Base-by-base conservation (phyloP, 2,888 invertebrate genomes). In the Abscondita cerata region DNA sequence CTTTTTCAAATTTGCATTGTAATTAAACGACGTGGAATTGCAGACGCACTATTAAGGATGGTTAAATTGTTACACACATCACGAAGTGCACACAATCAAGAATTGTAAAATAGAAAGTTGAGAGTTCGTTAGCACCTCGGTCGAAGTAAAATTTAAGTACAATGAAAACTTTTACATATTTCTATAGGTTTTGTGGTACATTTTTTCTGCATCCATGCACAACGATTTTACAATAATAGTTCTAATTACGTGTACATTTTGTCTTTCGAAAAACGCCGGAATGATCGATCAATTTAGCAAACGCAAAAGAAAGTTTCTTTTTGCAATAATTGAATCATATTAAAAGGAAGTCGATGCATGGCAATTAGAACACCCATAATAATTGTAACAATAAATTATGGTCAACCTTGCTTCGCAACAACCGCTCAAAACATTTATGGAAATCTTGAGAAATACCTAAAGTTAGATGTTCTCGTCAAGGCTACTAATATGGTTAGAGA, bases 41-140 rank as follows among this genome's bases (percentile, higher is more conserved):
- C 25, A 25, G 6, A 6, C 6, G 25, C 25, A 25, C 25, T 25
- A 25, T n/a, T n/a, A 25, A 54, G 56, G 53, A 57, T 46, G 50
- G 20, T 19, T 52, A 53, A 46, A 47, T 59, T 53, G 34, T 54
- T 54, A 57, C 40, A 57, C 62, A 62, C 62, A 58, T 62, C 62
- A 62, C 62, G 57, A 62, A 47, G 54, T 51, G 31, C 50, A 57
- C 19, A 59, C 59, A 59, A 63, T 63, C 58, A 67, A 66, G 70
- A 70, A 70, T 70, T 66, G 68, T 71, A 73, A 72, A 75, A 75
- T 75, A 75, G 75, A 75, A 75, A 75, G 75, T 73, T 71, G 48
- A 18, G 70, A 67, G 75, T 74, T 75, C 75, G 72, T 72, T 75
- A 73, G 70, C 75, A 75, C 69, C 58, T 58, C 53, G 54, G 50